Base-by-base conservation (phyloP, 2,797 vertebrate genomes). In the Cossypha polioptera region DNA sequence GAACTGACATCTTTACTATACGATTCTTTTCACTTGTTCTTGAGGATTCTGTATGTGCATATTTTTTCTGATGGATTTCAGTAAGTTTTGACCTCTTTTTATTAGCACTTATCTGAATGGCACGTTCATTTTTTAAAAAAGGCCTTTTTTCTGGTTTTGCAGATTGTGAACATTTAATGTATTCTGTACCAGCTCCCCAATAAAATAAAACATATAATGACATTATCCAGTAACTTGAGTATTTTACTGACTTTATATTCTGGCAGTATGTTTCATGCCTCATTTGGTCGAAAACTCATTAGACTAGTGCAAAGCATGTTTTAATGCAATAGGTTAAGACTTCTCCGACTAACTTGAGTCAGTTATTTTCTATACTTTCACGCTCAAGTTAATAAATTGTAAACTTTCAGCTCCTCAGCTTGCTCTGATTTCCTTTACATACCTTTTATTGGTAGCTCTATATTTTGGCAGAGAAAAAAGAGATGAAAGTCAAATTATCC, bases 281-380 rank as follows among this genome's bases (percentile, higher is more conserved):
- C 98, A 98, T 98, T 98, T 97, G 92, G 91, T 85, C 90, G 80
- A 96, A 96, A 97, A 96, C 97, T 97, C 98, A 98, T 98, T 97
- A 98, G 86, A 96, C 94, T 96, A 92, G 89, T 81, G 91, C 88
- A 92, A 96, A 82, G 82, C 92, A 88, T 77, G 86, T 92, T 98
- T 97, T 97, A 97, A 97, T 95, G 91, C 85, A 95, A 81, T 96
- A 97, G 94, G 90, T 96, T 97, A 95, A 96, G 92, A 93, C 35
- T 95, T 94, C 95, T 88, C 66, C 68, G 91, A 89, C 80, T 87
- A 96, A 96, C 94, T 93, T 94, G 87, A 97, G 91, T 67, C 94
- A 87, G 71, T 97, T 97, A 80, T 97, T 97, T 97, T 96, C 96
- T 82, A 47, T 90, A 85, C 63, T 97, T 97, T 95, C 88, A 96